A percentile compares a stretch with the other conserved stretches of the same genome.
Evolutionary conservation across 2,113 vertebrate species (phyloP).

Genomic region (Balaeniceps rex): DNA sequence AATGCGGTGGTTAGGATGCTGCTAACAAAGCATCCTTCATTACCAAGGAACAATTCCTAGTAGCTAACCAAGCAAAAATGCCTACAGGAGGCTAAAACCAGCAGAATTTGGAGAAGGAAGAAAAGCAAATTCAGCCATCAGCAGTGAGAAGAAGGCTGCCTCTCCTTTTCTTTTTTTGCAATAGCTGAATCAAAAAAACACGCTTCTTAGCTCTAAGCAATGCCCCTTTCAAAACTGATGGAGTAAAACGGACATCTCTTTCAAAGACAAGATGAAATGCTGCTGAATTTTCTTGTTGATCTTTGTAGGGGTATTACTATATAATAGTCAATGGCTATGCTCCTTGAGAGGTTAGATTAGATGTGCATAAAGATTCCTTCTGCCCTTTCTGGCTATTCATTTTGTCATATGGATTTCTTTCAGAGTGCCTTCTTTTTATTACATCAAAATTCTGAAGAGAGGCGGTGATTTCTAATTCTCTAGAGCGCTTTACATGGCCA

Average conservation of each 20-base stretch:
- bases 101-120: neutral
- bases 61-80: neutral
- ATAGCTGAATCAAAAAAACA: neutral
- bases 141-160: neutral
- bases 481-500: neutral
- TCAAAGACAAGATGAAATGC: neutral
- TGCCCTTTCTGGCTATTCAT: neutral
- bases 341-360: neutral
- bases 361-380: neutral
- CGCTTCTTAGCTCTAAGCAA: neutral
- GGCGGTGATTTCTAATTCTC: neutral
- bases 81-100: neutral
- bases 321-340: neutral
- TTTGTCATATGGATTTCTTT: neutral
- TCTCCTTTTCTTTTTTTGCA: neutral
- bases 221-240: neutral
- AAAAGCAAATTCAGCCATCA: neutral
- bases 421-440: neutral
- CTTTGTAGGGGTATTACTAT: neutral
- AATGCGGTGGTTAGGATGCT: neutral
- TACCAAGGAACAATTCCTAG: neutral
- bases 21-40: neutral
- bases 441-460: neutral
- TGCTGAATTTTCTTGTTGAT: constrained; percentile 1
- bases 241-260: neutral